Evolutionary conservation across 2,113 vertebrate species (phyloP).

Genomic region (Acrocephalus kingi): DNA sequence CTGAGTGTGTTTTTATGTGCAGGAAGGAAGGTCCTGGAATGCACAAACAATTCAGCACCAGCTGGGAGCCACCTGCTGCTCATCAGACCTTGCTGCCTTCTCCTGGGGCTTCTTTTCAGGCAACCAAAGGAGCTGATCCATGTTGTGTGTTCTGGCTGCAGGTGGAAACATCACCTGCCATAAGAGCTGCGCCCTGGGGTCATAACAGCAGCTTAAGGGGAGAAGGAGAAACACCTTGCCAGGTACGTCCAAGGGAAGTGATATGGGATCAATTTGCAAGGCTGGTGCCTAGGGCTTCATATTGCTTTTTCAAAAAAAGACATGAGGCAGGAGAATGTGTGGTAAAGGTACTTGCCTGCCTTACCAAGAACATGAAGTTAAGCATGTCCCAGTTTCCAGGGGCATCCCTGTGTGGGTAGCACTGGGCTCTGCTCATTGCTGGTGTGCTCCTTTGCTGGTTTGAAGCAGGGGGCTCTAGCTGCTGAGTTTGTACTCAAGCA

Average conservation of each 20-base stretch:
- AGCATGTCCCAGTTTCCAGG: neutral
- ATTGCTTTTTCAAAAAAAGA: neutral
- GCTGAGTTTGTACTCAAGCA: neutral
- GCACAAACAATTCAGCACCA: rapidly evolving
- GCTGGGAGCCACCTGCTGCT: neutral
- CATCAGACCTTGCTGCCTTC: neutral
- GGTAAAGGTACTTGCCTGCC: neutral
- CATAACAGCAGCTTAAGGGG: neutral
- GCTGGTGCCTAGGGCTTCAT: neutral
- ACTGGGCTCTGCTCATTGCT: neutral
- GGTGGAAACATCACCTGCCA: neutral
- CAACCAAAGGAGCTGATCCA: neutral
- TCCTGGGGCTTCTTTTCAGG: neutral
- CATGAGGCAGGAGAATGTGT: neutral
- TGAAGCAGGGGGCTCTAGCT: neutral
- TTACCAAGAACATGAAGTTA: neutral
- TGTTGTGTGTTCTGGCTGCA: neutral
- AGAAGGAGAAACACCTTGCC: neutral
- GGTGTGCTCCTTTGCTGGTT: neutral
- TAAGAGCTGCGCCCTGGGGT: neutral
- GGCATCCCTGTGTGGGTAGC: neutral
- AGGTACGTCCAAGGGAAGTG: neutral
- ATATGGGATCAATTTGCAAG: neutral
- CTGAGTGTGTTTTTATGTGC: neutral
- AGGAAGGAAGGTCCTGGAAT: neutral